Evolutionary conservation across 2,797 vertebrate species (phyloP).

Genomic region (Clamator glandarius): DNA sequence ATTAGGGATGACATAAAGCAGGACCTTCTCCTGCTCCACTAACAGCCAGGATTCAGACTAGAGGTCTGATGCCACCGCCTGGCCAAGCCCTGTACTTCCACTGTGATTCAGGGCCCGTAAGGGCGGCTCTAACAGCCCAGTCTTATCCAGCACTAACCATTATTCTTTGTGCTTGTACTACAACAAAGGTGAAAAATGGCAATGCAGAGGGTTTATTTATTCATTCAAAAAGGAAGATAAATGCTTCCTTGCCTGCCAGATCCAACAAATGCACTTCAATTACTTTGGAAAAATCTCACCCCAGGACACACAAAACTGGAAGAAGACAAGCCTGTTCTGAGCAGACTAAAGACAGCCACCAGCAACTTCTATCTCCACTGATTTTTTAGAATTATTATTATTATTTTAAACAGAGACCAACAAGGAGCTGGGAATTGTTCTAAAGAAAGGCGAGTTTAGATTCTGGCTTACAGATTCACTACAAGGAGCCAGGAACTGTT

Average conservation of each 20-base stretch:
- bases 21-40: not conserved
- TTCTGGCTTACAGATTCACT: not conserved
- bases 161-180: not conserved
- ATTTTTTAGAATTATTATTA: not conserved
- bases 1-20: not conserved
- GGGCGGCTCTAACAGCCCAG: not conserved
- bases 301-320: not conserved
- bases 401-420: not conserved
- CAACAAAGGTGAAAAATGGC: not conserved
- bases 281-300: not conserved
- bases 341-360: not conserved
- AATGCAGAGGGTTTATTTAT: not conserved
- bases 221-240: not conserved
- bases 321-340: not conserved
- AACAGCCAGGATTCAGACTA: not conserved
- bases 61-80: slow-evolving; percentile 46
- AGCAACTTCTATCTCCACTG: not conserved
- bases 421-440: not conserved
- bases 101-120: not conserved
- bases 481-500: not conserved
- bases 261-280: not conserved
- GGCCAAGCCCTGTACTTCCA: not conserved
- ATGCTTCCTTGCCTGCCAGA: not conserved
- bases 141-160: not conserved
- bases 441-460: not conserved